These are phyloP conservation scores for Molossus molossus DNA, from an alignment of 2,797 vertebrate genomes.

Conservation along the genomic window DNA sequence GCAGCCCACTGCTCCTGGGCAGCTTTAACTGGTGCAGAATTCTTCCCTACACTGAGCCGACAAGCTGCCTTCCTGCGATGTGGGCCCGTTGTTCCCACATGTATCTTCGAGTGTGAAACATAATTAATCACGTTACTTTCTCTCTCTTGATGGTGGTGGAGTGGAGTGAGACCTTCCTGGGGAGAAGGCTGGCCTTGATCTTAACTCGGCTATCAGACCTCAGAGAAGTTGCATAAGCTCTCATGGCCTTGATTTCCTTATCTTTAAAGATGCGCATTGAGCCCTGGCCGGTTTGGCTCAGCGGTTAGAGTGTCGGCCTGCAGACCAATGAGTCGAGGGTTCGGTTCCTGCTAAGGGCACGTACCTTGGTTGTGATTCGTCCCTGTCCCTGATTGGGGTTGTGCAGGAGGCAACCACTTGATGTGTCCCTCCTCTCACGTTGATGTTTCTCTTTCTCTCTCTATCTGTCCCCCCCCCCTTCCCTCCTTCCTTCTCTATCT, in stretches of 20 bases:
- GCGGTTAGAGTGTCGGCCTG: too few species aligned
- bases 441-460: too few species aligned
- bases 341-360: too few species aligned
- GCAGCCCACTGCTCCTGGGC: neutral
- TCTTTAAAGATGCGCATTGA: conserved; percentile 6
- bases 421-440: too few species aligned
- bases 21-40: neutral
- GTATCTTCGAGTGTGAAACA: conserved; percentile 29
- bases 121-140: neutral
- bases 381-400: too few species aligned
- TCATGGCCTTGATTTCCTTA: neutral
- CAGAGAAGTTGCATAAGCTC: neutral
- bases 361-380: too few species aligned
- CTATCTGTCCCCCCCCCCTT: too few species aligned
- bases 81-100: neutral
- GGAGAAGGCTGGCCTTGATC: neutral
- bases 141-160: neutral
- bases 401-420: too few species aligned
- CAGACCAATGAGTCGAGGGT: too few species aligned
- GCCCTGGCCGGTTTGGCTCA: too few species aligned
- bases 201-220: neutral
- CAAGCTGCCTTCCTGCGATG: conserved; percentile 20
- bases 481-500: too few species aligned
- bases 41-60: neutral
- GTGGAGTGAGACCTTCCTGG: neutral